A percentile compares a stretch with the other conserved stretches of the same genome.
Conservation (phyloP, 2,797 vertebrate genomes). For the Tapera naevia region DNA sequence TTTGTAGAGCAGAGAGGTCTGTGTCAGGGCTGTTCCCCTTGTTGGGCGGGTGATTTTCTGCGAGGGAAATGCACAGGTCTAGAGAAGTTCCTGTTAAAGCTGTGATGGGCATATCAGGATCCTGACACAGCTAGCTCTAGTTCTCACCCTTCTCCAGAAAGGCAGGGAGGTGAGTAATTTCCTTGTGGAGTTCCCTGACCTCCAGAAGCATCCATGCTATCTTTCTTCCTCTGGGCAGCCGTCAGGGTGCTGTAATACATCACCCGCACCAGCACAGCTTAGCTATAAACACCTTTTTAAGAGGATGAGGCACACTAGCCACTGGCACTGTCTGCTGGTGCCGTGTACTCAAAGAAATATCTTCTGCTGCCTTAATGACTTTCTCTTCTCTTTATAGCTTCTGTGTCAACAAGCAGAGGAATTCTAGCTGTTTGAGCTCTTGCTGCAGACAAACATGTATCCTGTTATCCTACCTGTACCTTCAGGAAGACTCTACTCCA, state of each 20-base stretch:
- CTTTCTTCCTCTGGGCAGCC: background rate
- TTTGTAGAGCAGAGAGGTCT: background rate
- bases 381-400: background rate
- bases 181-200: background rate
- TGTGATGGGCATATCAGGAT: background rate
- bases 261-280: background rate
- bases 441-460: background rate
- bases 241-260: accelerated
- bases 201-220: background rate
- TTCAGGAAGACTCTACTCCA: background rate
- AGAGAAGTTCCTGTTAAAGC: background rate
- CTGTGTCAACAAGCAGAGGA: background rate
- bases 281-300: background rate
- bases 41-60: background rate
- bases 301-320: background rate
- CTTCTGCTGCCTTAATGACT: background rate
- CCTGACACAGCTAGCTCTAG: background rate
- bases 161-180: background rate
- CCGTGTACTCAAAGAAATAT: background rate
- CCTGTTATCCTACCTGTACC: accelerated
- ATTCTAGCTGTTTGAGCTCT: background rate
- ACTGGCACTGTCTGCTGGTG: background rate
- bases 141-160: background rate
- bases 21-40: background rate
- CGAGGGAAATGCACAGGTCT: background rate